Percentiles rank a stretch among this genome's conserved stretches.
Conservation (phyloP, 2,113 vertebrate genomes). For the Xenotilapia flavipinnis region DNA sequence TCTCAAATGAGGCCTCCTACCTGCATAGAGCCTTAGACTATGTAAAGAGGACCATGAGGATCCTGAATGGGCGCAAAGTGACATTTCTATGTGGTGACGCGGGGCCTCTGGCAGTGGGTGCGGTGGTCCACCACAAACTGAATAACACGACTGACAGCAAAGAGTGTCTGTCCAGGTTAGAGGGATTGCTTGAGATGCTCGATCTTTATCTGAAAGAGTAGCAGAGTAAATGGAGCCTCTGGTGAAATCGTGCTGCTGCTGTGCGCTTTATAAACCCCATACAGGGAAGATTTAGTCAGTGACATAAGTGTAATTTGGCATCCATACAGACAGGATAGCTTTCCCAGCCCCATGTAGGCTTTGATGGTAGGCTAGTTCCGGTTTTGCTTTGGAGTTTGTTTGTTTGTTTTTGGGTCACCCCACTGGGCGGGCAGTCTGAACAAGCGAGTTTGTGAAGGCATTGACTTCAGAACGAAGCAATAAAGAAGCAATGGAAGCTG, state of each 20-base stretch:
- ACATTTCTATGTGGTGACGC: constrained; percentile 95
- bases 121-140: constrained; percentile 87
- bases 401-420: background rate
- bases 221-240: background rate
- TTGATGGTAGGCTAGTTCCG: fast-evolving
- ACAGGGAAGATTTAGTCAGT: background rate
- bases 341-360: background rate
- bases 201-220: background rate
- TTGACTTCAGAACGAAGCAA: background rate
- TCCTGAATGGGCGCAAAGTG: constrained; percentile 85
- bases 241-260: fast-evolving
- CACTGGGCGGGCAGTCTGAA: background rate
- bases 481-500: background rate
- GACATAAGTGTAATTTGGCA: background rate
- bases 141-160: constrained; percentile 79
- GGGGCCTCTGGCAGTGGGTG: constrained; percentile 87
- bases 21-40: constrained; percentile 90
- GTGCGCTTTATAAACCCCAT: background rate
- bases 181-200: background rate
- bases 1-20: constrained; percentile 75
- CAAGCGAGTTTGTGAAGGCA: background rate
- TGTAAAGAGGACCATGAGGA: constrained; percentile 86
- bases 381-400: background rate
- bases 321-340: background rate
- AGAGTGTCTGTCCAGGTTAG: constrained; percentile 86